These are phyloP conservation scores for Nixonia krombeini DNA, from an alignment of 1,140 invertebrate genomes.

Conservation along the genomic window DNA sequence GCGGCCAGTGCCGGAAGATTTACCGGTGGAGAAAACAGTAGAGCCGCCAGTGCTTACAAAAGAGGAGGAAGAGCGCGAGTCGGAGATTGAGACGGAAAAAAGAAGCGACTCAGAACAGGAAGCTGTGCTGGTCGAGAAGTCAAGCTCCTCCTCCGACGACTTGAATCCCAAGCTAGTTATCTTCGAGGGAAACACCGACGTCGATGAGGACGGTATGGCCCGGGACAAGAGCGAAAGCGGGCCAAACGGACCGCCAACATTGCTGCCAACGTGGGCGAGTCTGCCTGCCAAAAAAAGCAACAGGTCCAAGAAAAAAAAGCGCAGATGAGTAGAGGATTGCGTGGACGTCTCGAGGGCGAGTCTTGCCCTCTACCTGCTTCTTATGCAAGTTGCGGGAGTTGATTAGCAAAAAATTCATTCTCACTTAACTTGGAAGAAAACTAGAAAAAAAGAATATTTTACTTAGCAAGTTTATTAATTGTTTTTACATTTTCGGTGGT, in stretches of 20 bases:
- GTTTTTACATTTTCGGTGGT: too few relatives aligned
- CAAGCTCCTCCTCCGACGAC: constrained; percentile 59
- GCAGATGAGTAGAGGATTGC: constrained; percentile 71
- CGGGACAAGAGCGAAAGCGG: constrained; percentile 20
- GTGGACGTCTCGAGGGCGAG: constrained; percentile 69
- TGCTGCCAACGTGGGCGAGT: constrained; percentile 32
- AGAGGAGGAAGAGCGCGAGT: constrained; percentile 9
- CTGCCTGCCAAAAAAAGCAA: constrained; percentile 63
- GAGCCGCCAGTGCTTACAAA: not conserved
- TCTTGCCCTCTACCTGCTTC: constrained; percentile 67
- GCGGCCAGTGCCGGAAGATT: not conserved
- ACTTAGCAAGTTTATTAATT: too few relatives aligned
- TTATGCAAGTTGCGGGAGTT: constrained; percentile 67
- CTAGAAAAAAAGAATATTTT: not conserved
- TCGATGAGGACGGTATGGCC: constrained; percentile 42
- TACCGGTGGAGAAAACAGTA: not conserved
- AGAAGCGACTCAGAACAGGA: constrained; percentile 55
- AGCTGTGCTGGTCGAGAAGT: constrained; percentile 30
- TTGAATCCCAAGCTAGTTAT: constrained; percentile 52
- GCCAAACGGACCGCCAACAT: not conserved
- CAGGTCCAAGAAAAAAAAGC: constrained; percentile 69
- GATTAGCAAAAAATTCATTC: constrained; percentile 53
- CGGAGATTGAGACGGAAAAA: constrained; percentile 29
- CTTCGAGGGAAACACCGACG: too few relatives aligned
- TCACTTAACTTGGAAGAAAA: not conserved